These are phyloP conservation scores for Pachyramphus minor DNA, from an alignment of 2,113 vertebrate species.

Conservation along the genomic window DNA sequence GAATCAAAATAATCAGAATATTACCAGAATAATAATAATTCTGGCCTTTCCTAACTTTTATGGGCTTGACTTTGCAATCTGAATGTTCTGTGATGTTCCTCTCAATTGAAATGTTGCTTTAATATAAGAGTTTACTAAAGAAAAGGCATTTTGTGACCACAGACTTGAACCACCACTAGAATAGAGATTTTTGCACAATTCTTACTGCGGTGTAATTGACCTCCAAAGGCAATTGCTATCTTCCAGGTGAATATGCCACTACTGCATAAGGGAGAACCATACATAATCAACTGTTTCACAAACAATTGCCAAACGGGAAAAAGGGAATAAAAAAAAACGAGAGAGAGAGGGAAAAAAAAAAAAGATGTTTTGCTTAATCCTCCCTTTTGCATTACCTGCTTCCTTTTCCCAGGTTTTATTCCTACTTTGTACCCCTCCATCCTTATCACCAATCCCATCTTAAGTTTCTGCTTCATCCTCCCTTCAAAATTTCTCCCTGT, in stretches of 20 bases:
- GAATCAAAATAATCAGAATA: no score
- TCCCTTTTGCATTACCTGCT: not conserved
- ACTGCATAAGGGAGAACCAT: not conserved
- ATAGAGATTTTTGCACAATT: not conserved
- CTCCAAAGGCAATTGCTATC: not conserved
- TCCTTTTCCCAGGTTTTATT: not conserved
- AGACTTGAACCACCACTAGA: not conserved
- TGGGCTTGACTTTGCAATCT: not conserved
- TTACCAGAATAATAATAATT: not conserved
- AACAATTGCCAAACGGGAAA: not conserved
- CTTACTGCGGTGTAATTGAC: not conserved
- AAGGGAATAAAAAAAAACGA: accelerated
- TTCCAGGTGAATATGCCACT: not conserved
- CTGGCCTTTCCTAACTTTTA: not conserved
- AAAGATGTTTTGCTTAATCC: not conserved
- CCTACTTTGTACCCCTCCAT: not conserved
- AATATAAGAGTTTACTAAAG: not conserved
- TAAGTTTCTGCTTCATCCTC: not conserved
- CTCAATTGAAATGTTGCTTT: not conserved
- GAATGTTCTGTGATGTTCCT: not conserved
- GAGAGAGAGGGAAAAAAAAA: no score
- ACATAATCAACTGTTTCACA: not conserved
- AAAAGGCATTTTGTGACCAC: not conserved
- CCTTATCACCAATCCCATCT: not conserved
- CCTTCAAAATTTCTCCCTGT: not conserved